A percentile compares a stretch with the other conserved stretches of the same genome.
Evolutionary conservation across 2,797 vertebrate species (phyloP).

Genomic region (Adrianichthys oophorus): DNA sequence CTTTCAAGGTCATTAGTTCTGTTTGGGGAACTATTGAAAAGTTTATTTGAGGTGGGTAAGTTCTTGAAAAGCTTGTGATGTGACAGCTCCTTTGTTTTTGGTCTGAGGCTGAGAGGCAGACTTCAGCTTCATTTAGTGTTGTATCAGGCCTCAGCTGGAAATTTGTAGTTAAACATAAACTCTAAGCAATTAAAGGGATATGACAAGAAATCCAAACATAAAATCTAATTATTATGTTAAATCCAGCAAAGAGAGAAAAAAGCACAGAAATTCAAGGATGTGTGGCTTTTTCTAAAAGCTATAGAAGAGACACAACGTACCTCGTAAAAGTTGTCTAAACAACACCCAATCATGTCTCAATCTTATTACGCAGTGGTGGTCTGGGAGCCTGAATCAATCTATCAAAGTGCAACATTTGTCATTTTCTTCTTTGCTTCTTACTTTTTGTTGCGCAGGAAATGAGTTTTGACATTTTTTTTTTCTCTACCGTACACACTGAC

Average conservation of each 20-base stretch:
- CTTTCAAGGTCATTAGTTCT: slow-evolving; percentile 86
- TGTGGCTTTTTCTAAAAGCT: slow-evolving; percentile 17
- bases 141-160: slow-evolving; percentile 3
- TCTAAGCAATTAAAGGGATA: not conserved
- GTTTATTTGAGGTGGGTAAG: slow-evolving; percentile 80
- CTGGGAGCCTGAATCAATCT: slow-evolving; percentile 69
- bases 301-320: slow-evolving; percentile 51
- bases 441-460: slow-evolving; percentile 81
- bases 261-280: not conserved
- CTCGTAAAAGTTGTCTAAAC: slow-evolving; percentile 65
- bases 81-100: slow-evolving; percentile 64
- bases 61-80: slow-evolving; percentile 62
- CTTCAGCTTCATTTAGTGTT: slow-evolving; percentile 10
- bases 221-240: no score
- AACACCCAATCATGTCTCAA: slow-evolving; percentile 39
- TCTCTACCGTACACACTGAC: slow-evolving; percentile 68
- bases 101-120: slow-evolving; percentile 24
- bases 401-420: slow-evolving; percentile 76
- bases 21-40: slow-evolving; percentile 82
- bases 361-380: slow-evolving; percentile 71
- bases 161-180: not conserved
- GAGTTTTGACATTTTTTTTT: slow-evolving; percentile 81
- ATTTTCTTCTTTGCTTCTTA: slow-evolving; percentile 78
- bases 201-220: not conserved
- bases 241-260: no score